Evolutionary conservation across 2,797 vertebrate genomes (phyloP).

Genomic region (Diplodus sargus): DNA sequence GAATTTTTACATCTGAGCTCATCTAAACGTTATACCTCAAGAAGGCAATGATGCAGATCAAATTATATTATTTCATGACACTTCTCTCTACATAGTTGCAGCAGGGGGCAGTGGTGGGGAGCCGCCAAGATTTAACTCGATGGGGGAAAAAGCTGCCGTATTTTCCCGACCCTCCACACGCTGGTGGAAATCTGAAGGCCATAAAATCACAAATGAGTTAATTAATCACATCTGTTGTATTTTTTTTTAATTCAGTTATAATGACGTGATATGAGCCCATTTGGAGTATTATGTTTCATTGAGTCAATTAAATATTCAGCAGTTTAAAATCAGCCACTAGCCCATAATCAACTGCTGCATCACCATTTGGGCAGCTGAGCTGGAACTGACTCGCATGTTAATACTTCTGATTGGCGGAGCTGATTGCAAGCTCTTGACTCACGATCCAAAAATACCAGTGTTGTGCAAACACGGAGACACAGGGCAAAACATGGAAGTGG

Average conservation of each 20-base stretch:
- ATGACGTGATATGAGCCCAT: constrained; percentile 48
- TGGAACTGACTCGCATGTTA: constrained; percentile 66
- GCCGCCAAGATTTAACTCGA: constrained; percentile 41
- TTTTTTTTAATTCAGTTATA: constrained; percentile 42
- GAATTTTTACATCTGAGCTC: constrained; percentile 42
- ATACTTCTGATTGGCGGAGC: constrained; percentile 55
- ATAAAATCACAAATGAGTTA: constrained; percentile 49
- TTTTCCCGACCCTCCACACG: background rate
- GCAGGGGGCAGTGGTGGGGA: constrained; percentile 17
- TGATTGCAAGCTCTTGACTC: constrained; percentile 62
- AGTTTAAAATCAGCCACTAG: constrained; percentile 63
- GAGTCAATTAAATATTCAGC: constrained; percentile 67
- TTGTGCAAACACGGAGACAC: constrained; percentile 25
- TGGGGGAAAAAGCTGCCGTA: constrained; percentile 11
- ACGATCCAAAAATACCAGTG: constrained; percentile 45
- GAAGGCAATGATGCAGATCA: constrained; percentile 50
- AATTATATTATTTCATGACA: constrained; percentile 41
- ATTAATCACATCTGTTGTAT: constrained; percentile 63
- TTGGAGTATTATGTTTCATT: constrained; percentile 56
- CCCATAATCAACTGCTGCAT: constrained; percentile 66
- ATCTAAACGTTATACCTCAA: constrained; percentile 47
- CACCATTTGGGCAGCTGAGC: constrained; percentile 63
- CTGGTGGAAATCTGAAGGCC: constrained; percentile 25
- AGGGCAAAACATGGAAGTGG: constrained; percentile 22
- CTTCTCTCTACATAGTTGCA: constrained; percentile 30